Base-by-base conservation (phyloP, 2,113 vertebrate genomes). In the Balaenoptera acutorostrata region DNA sequence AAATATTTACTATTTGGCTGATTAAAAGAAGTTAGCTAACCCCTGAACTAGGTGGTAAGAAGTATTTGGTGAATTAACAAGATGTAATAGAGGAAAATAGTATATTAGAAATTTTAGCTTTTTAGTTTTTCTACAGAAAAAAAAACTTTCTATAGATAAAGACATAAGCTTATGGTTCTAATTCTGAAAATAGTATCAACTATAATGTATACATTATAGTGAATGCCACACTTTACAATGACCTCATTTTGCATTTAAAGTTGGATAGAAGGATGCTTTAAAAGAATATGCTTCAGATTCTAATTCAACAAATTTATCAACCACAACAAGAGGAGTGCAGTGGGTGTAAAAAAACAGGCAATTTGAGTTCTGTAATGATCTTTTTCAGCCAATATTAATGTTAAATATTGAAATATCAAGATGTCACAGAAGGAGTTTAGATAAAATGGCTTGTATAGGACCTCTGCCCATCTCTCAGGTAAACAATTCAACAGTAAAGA, bases 391-490 rank as follows among this genome's bases (percentile, higher is more conserved):
- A 69, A 36, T 21, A 15, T 57, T 49, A 89, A 10, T 61, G 2
- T 72, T 86, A 55, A 1, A 1, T 25, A 41, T 12, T 64, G 7
- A 71, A 95, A 39, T 36, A 90, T 21, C 31, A 93, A 57, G 13
- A 36, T 59, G 36, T 36, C 52, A 57, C 15, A 13, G 36, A 36
- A 57, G 66, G 1, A 71, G 12, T 52, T 49, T 57, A 80, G 41
- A 80, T 71, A 63, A 81, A 81, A 31, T 44, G 27, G 2, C 21
- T 49, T 10, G 20, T 59, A 13, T 6, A 63, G 15, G 21, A 75
- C 6, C 1, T 5, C 8, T 39, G 6, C 2, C 20, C 20, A 44
- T 12, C 36, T 61, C 2, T 11, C 49, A 77, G 7, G 7, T 10
- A 44, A 66, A 29, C 31, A 84, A 82, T 55, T 69, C 25, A 89